Conservation (phyloP, 2,797 vertebrate species). For the Rhynchonycteris naso region DNA sequence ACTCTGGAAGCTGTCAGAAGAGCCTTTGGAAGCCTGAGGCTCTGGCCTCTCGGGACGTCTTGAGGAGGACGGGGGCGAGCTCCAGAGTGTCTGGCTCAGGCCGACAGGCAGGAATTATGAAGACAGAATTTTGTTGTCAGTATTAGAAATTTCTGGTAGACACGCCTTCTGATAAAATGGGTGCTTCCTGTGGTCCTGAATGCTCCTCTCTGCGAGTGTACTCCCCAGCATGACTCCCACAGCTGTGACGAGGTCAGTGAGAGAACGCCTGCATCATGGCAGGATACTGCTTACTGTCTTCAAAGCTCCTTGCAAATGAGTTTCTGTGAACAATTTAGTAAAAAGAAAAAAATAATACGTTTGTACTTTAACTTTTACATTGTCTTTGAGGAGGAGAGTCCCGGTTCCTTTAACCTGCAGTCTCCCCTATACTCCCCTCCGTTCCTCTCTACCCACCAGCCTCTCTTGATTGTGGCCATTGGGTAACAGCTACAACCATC, state of each 20-base stretch:
- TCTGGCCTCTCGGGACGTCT: not conserved
- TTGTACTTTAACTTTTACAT: not conserved
- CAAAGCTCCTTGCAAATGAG: not conserved
- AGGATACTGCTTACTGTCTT: not conserved
- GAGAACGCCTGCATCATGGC: too few relatives aligned
- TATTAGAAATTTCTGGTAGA: not conserved
- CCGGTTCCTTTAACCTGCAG: not conserved
- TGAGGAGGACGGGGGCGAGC: accelerated
- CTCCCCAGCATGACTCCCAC: accelerated
- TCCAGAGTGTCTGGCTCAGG: not conserved
- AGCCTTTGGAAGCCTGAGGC: not conserved
- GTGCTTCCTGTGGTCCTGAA: not conserved
- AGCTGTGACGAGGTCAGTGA: not conserved
- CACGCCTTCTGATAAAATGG: not conserved
- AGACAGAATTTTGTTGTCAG: not conserved
- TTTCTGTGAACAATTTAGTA: not conserved
- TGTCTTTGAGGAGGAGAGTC: not conserved
- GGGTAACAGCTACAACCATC: not conserved
- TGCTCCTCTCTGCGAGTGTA: not conserved
- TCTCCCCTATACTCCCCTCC: not conserved
- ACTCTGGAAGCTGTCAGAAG: not conserved
- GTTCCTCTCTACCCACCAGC: not conserved
- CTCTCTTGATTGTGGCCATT: not conserved
- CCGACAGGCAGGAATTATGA: not conserved
- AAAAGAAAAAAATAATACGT: not conserved